Evolutionary conservation across 1,140 invertebrate species (phyloP), one percentile per base, ranked within the genome.

Genomic region (Belonocnema kinseyi): DNA sequence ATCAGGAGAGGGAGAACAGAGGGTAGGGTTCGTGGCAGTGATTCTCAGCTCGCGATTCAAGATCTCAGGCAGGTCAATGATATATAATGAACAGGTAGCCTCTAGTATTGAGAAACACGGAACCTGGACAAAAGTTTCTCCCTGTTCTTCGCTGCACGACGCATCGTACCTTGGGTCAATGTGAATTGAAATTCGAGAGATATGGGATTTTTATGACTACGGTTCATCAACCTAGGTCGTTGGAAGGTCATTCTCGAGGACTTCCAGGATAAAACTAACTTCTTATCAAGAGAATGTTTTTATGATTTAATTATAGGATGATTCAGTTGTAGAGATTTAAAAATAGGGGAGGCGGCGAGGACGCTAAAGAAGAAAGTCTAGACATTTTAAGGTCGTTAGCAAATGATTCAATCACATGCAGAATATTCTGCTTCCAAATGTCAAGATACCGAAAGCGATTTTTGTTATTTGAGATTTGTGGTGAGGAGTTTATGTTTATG

Each of bases 1-100:
- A 80, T 76, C 74, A 51, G 17, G 40, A 70, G 74, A 61, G 70
- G 73, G 76, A 79, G 72, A 73, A 73, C 73, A 72, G 61, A 58
- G 76, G 74, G 54, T 75, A 77, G 46, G 78, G 52, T 79, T 72
- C 71, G 46, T 8, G 78, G 74, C 79, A 81, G 82, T 81, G 79
- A 70, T 75, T 70, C 82, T 81, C 80, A 80, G 81, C 74, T 71
- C 51, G 76, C 76, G 71, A 70, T 74, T 58, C 54, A 17, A 74
- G 50, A 74, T 56, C 4, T n/a, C 50, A 46, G n/a, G 6, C 17
- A 58, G 54, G 73, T 66, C 61, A 66, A 46, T 66, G 61, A 40
- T 66, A 66, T 66, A 16, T 40, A 6, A 14, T 66, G 21, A 21
- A 33, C 26, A 40, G 61, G 33, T 61, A 61, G 26, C 21, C 12